A percentile compares a stretch with the other conserved stretches of the same genome.
Evolutionary conservation across 2,113 vertebrate species (phyloP).

Genomic region (Bubo scandiacus): DNA sequence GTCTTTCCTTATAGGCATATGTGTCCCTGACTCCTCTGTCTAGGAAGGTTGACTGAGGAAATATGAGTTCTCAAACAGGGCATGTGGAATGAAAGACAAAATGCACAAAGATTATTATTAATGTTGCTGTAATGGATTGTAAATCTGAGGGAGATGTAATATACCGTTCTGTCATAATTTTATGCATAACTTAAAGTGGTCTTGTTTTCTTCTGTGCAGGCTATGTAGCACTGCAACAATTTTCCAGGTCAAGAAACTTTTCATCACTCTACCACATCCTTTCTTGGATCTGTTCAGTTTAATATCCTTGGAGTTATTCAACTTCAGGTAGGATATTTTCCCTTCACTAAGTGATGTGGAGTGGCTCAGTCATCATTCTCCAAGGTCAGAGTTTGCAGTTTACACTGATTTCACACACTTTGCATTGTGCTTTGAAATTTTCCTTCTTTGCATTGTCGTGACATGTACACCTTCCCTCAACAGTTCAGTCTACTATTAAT

Average conservation of each 20-base stretch:
- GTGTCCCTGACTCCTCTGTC: neutral
- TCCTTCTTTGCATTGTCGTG: neutral
- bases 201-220: rapidly evolving
- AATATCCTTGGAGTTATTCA: constrained; percentile 6
- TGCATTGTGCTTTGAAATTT: neutral
- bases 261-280: neutral
- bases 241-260: constrained; percentile 37
- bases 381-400: neutral
- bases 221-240: neutral
- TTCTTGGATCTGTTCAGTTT: neutral
- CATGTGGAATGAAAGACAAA: neutral
- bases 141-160: neutral
- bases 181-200: neutral
- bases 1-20: neutral
- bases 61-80: neutral
- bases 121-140: neutral
- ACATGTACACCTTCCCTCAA: neutral
- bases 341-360: neutral
- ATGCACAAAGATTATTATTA: neutral
- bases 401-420: neutral
- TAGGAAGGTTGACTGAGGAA: neutral
- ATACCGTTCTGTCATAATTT: neutral
- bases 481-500: neutral
- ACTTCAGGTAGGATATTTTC: constrained; percentile 18
- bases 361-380: neutral